Percentiles rank a stretch among this genome's conserved stretches.
Evolutionary conservation across 2,113 vertebrate species (phyloP).

Genomic region (Chitala chitala): DNA sequence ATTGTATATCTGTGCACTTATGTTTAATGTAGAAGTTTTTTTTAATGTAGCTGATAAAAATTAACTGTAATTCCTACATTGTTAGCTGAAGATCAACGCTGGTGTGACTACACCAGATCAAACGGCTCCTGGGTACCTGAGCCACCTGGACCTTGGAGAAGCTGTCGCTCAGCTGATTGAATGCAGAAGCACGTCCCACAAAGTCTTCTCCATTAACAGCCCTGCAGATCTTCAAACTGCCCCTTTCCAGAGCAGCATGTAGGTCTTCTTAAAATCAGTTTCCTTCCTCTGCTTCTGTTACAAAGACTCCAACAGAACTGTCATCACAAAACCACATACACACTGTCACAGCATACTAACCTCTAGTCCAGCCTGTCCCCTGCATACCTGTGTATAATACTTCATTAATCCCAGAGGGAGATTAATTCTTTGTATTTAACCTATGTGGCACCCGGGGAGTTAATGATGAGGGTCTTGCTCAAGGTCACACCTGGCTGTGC

Average conservation of each 20-base stretch:
- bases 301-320: not conserved
- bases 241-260: constrained; percentile 48
- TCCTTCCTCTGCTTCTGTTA: not conserved
- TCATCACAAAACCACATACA: not conserved
- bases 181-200: constrained; percentile 53
- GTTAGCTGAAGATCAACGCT: constrained; percentile 70
- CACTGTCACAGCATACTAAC: no score
- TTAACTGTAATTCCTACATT: not conserved
- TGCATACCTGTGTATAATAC: no score
- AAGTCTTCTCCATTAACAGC: constrained; percentile 51
- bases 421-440: no score
- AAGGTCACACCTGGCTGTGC: no score
- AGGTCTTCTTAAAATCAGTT: constrained; percentile 22
- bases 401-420: no score
- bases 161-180: constrained; percentile 64
- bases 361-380: no score
- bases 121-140: constrained; percentile 63
- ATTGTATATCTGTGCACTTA: no score
- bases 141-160: constrained; percentile 68
- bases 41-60: no score
- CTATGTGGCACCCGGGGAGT: no score
- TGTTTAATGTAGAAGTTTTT: no score
- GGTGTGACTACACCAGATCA: constrained; percentile 64
- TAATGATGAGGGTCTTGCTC: no score
- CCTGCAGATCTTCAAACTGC: constrained; percentile 62